Conservation (phyloP, 1,140 invertebrate genomes). For the Aphelenchoides besseyi region DNA sequence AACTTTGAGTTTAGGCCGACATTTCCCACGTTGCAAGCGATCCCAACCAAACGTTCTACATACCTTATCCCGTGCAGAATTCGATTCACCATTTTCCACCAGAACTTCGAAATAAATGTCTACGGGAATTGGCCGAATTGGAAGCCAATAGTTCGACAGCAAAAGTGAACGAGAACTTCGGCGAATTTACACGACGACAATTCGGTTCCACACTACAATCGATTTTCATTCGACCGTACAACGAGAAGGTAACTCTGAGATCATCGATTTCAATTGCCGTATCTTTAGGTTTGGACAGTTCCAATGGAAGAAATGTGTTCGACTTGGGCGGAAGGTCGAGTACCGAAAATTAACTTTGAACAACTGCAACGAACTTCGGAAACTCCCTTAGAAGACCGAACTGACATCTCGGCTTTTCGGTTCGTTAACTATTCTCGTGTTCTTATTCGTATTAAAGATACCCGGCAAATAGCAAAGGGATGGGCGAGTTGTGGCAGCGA, state of each 20-base stretch:
- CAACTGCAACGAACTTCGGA: too few species aligned
- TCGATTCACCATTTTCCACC: slow-evolving; percentile 42
- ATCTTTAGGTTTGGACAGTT: slow-evolving; percentile 41
- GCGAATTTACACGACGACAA: slow-evolving; percentile 25
- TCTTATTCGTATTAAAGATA: slow-evolving; percentile 27
- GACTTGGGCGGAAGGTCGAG: slow-evolving; percentile 42
- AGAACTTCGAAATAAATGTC: slow-evolving; percentile 33
- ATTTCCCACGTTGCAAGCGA: slow-evolving; percentile 30
- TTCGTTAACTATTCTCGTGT: neutral
- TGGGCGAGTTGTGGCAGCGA: slow-evolving; percentile 39
- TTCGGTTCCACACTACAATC: slow-evolving; percentile 40
- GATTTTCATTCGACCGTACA: slow-evolving; percentile 45
- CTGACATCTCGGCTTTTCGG: neutral
- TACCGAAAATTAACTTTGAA: slow-evolving; percentile 33
- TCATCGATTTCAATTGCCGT: neutral
- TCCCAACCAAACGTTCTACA: slow-evolving; percentile 18
- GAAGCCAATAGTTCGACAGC: neutral
- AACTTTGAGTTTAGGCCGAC: slow-evolving; percentile 33
- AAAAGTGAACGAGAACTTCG: slow-evolving; percentile 35
- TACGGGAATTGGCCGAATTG: slow-evolving; percentile 29
- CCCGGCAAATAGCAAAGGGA: slow-evolving; percentile 39
- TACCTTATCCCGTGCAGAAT: slow-evolving; percentile 49
- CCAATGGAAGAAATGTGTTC: slow-evolving; percentile 34
- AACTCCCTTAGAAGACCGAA: neutral
- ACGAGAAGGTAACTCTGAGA: slow-evolving; percentile 37